Conservation (phyloP, 2,888 invertebrate species). For the Tanytarsus gracilentus region DNA sequence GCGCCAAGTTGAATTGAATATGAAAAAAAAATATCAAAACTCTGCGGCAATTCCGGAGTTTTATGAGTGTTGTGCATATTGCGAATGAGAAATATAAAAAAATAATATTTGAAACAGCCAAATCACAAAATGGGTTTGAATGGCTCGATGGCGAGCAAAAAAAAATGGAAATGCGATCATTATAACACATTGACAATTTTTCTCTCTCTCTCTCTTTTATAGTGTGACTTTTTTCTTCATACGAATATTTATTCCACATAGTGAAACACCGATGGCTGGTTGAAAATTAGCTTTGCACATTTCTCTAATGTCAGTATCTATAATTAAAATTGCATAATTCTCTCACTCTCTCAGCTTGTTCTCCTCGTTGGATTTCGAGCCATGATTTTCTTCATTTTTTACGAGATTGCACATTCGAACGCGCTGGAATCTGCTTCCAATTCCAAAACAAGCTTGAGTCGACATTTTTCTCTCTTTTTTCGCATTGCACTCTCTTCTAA, state of each 20-base stretch:
- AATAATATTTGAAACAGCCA: too few species aligned
- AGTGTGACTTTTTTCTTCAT: neutral
- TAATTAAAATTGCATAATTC: slow-evolving; percentile 27
- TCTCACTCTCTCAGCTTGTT: neutral
- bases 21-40: neutral
- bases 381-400: neutral
- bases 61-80: neutral
- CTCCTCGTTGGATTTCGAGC: neutral
- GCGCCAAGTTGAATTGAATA: neutral
- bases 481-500: too few species aligned
- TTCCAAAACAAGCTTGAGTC: neutral
- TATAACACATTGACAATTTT: slow-evolving; percentile 16
- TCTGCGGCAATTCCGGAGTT: neutral
- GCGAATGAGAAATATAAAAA: too few species aligned
- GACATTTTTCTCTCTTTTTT: slow-evolving; percentile 9
- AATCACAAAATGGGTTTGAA: too few species aligned
- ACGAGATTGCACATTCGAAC: slow-evolving; percentile 2
- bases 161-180: slow-evolving; percentile 24
- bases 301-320: slow-evolving; percentile 22
- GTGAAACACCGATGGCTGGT: neutral
- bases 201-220: neutral
- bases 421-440: slow-evolving; percentile 1
- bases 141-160: too few species aligned
- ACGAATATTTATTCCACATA: neutral
- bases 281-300: slow-evolving; percentile 18